Base-by-base conservation (phyloP, 2,113 vertebrate genomes). In the Plestiodon gilberti region DNA sequence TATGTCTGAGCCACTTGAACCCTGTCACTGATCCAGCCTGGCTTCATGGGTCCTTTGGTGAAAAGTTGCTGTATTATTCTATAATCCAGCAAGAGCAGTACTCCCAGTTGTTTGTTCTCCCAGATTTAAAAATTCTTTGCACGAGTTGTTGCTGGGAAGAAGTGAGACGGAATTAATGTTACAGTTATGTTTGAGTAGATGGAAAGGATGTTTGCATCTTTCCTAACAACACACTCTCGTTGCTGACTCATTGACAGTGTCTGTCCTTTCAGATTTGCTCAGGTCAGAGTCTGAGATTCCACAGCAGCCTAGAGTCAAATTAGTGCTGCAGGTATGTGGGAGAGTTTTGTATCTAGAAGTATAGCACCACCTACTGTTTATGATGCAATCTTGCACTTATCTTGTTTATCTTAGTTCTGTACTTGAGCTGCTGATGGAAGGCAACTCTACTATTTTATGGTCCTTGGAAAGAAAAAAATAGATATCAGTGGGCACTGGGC, bases 341-440 rank as follows among this genome's bases (percentile, higher is more conserved):
- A 78, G 3, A 1, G 8, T 30, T 2, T 76, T 40, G 70, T 59
- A 59, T 33, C 70, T 81, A 38, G 81, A 77, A 74, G 43, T n/a
- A 61, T 74, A 38, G 83, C 43, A 18, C 86, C 78, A 4, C 57
- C 90, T 88, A 83, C 48, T 35, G 65, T 59, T 28, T 38, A 0
- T 30, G 4, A 5, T 38, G 14, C 35, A 0, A 1, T 48, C 61
- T 73, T 64, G 71, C 75, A 4, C 30, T 55, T 9, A 30, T 43
- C 23, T 28, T 33, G 57, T 38, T 55, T 9, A 30, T 59, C 23
- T 28, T 48, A 69, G 18, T 52, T 67, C 43, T 10, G 5, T 14
- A 8, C 0, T 64, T 48, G n/a, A 67, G 22, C 20, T 23, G 28
- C 15, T 0, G 13, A 59, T 15, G 0, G 11, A 0, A 9, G 65